A percentile compares a stretch with the other conserved stretches of the same genome.
Evolutionary conservation across 2,113 vertebrate species (phyloP).

Genomic region (Clarias gariepinus): DNA sequence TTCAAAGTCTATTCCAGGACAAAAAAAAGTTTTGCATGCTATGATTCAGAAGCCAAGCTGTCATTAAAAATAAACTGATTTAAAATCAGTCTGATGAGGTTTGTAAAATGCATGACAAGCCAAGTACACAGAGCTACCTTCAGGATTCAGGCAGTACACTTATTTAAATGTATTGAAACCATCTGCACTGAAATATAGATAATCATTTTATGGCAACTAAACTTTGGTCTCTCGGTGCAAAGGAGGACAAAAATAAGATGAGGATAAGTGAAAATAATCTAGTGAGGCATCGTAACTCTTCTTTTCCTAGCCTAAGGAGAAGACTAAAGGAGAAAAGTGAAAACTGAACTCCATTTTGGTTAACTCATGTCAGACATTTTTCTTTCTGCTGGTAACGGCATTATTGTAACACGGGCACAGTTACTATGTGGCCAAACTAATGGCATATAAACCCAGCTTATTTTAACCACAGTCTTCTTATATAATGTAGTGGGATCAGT

Average conservation of each 20-base stretch:
- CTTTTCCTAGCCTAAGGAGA: not conserved
- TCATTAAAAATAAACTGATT: conserved; percentile 48
- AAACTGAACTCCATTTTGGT: conserved; percentile 22
- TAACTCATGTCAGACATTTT: not conserved
- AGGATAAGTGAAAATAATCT: conserved; percentile 15
- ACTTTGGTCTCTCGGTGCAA: conserved; percentile 39
- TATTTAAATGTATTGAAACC: conserved; percentile 57
- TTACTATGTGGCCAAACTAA: conserved; percentile 35
- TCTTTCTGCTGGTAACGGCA: conserved; percentile 7
- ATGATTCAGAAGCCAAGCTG: conserved; percentile 44
- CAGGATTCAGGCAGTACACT: conserved; percentile 57
- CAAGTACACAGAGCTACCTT: conserved; percentile 46
- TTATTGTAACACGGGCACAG: conserved; percentile 21
- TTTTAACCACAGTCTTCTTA: conserved; percentile 46
- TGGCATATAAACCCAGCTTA: conserved; percentile 30
- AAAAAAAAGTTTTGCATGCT: conserved; percentile 42
- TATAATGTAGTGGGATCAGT: conserved; percentile 34
- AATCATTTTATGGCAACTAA: conserved; percentile 49
- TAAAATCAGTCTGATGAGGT: conserved; percentile 55
- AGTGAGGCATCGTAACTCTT: not conserved
- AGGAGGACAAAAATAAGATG: conserved; percentile 27
- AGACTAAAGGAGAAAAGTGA: not conserved
- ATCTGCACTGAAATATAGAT: conserved; percentile 56
- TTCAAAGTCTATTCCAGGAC: conserved; percentile 45
- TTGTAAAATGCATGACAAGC: conserved; percentile 39